Percentiles rank a stretch among this genome's conserved stretches.
These are phyloP conservation scores for Pogonognathellus flavescens DNA, from an alignment of 1,140 invertebrate species.

Conservation along the genomic window DNA sequence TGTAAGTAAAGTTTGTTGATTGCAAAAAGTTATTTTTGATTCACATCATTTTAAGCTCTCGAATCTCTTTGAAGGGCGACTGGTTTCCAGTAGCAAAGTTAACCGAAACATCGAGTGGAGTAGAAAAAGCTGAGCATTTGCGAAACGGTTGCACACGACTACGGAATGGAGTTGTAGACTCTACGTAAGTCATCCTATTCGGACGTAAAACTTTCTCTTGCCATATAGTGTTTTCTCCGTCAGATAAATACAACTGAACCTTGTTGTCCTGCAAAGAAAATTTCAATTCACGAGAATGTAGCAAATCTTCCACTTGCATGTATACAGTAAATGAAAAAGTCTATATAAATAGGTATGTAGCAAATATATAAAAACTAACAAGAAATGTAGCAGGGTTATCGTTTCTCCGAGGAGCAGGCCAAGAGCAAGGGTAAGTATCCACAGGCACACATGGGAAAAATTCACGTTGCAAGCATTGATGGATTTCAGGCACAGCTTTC, in stretches of 20 bases:
- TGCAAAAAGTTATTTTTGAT: background rate
- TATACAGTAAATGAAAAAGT: background rate
- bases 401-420: background rate
- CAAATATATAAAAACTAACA: background rate
- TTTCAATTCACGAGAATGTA: background rate
- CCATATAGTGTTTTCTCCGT: conserved; percentile 21
- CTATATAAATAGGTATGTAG: background rate
- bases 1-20: background rate
- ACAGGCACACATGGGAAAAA: conserved; percentile 16
- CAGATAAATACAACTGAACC: background rate
- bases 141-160: conserved; percentile 12
- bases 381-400: background rate
- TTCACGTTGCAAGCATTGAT: background rate
- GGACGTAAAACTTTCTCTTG: conserved; percentile 18
- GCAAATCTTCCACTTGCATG: too few relatives aligned
- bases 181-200: background rate
- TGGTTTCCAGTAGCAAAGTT: background rate
- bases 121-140: conserved; percentile 18
- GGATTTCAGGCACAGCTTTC: background rate
- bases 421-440: background rate
- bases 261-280: background rate
- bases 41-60: conserved; percentile 45
- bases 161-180: background rate
- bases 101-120: background rate
- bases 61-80: conserved; percentile 31